Conservation (phyloP, 2,113 vertebrate genomes). For the Dolichotis patagonum region DNA sequence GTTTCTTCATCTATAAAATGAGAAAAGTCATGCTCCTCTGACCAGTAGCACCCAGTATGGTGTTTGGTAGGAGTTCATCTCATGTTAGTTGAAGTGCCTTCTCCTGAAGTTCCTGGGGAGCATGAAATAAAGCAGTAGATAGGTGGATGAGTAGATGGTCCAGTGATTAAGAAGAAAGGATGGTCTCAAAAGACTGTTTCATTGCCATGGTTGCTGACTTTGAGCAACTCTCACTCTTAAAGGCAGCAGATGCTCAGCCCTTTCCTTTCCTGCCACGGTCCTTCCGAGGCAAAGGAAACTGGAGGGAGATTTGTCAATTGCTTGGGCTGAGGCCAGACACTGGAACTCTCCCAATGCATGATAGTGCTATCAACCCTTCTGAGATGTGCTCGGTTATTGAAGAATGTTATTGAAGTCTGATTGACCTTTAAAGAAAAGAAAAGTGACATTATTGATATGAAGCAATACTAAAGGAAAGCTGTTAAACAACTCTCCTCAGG, state of each 20-base stretch:
- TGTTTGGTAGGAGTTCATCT: background rate
- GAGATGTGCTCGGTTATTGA: constrained; percentile 58
- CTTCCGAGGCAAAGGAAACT: constrained; percentile 23
- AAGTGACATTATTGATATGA: constrained; percentile 58
- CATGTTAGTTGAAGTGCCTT: constrained; percentile 12
- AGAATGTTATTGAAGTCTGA: constrained; percentile 59
- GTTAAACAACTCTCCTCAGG: background rate
- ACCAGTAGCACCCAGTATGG: background rate
- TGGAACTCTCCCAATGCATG: constrained; percentile 51
- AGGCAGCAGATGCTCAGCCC: background rate
- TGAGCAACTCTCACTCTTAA: background rate
- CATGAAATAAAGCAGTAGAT: background rate
- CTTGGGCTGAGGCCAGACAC: constrained; percentile 34
- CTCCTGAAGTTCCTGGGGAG: background rate
- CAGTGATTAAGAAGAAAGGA: constrained; percentile 35
- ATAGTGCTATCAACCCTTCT: constrained; percentile 62
- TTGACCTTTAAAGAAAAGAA: constrained; percentile 66
- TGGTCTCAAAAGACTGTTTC: background rate
- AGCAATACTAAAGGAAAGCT: constrained; percentile 36
- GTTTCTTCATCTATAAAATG: constrained; percentile 15
- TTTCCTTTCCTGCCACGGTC: background rate
- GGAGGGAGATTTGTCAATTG: constrained; percentile 41
- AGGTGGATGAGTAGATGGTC: background rate
- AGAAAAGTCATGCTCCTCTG: background rate
- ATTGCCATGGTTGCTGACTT: background rate